Percentiles rank a stretch among this genome's conserved stretches.
Evolutionary conservation across 2,888 invertebrate species (phyloP).

Genomic region (Eupithecia vulgata): DNA sequence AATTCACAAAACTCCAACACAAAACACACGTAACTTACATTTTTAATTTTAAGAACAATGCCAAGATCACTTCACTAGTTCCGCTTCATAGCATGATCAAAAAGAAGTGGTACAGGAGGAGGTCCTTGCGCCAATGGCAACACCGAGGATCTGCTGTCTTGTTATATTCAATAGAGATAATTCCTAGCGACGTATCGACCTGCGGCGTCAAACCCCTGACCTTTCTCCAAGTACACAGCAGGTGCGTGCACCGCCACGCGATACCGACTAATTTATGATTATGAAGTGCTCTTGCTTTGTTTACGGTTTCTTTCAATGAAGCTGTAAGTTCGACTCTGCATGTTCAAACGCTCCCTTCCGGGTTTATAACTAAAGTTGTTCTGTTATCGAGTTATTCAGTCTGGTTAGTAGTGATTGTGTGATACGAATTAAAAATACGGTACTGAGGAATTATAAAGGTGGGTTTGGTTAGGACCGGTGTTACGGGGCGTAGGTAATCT

Average conservation of each 20-base stretch:
- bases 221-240: slow-evolving; percentile 29
- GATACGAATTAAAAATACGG: background rate
- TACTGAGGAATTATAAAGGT: background rate
- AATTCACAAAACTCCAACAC: background rate
- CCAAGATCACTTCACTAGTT: slow-evolving; percentile 27
- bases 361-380: background rate
- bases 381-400: background rate
- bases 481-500: too few relatives aligned
- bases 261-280: slow-evolving; percentile 27
- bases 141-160: slow-evolving; percentile 28
- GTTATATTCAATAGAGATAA: slow-evolving; percentile 44
- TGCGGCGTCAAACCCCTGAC: slow-evolving; percentile 27
- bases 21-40: slow-evolving; percentile 11
- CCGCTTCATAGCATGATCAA: slow-evolving; percentile 30
- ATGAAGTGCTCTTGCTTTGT: slow-evolving; percentile 18
- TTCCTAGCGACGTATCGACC: slow-evolving; percentile 22
- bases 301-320: slow-evolving; percentile 16
- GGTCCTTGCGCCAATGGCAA: slow-evolving; percentile 44
- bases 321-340: background rate
- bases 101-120: slow-evolving; percentile 33
- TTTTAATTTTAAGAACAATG: background rate
- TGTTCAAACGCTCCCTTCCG: background rate
- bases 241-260: slow-evolving; percentile 25
- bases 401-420: background rate
- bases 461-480: too few relatives aligned